Base-by-base conservation (phyloP, 92 coral and sea anemone species). In the Paragorgia papillata region DNA sequence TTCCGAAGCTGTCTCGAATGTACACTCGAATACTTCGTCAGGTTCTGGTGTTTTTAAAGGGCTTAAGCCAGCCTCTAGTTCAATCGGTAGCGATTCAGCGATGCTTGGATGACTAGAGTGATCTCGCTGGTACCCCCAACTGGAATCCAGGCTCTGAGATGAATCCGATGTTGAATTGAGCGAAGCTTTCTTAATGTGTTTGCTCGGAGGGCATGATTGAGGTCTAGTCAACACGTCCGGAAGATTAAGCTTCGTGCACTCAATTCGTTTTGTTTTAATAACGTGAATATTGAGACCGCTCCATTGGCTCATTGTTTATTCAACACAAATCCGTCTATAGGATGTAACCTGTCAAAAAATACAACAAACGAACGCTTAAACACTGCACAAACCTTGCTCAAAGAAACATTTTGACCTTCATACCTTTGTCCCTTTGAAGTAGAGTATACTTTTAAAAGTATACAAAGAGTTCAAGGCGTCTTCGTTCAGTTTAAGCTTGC, bases 251-350 rank as follows among this genome's bases (percentile, higher is more conserved):
- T 54, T 70, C 7, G 8, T 46, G 25, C 77, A 70, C 53, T 32
- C 49, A 29, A 70, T 54, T 18, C 57, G 29, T 31, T 57, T 17
- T 70, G 61, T 50, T 34, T 50, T 70, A 33, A 70, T 70, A 54
- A 70, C 62, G 27, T 70, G 55, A 22, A 70, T 46, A 50, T 53
- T 70, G 26, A 70, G 33, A 25, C 61, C 40, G 33, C 51, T 70
- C 62, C 62, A 50, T 20, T 70, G 77, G 31, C 62, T 70, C 77
- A 70, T 70, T 33, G 53, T 25, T 10, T 63, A 33, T 49, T 24
- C 48, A 63, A 33, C 22, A 1, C 20, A 63, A 63, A 63, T 25
- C 53, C 62, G 20, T 22, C 58, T 51, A 51, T 17, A n/a, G 21
- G 58, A 51, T 51, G 17, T 51, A 17, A 51, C 6, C 10, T 37